These are phyloP conservation scores for Cyrtonyx montezumae DNA, from an alignment of 2,113 vertebrate species.

Conservation along the genomic window DNA sequence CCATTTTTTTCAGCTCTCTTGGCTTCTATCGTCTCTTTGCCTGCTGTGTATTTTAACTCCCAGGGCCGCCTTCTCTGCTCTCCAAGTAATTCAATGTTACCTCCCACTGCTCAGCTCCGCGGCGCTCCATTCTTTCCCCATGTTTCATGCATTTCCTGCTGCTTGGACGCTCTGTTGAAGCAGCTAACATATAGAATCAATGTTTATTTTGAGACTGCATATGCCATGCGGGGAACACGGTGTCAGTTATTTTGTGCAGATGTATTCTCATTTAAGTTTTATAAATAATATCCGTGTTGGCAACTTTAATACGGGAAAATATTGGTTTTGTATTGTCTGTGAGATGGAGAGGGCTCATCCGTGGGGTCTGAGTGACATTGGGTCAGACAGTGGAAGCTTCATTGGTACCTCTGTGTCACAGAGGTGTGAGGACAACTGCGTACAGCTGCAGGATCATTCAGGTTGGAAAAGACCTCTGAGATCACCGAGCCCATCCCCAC, in stretches of 20 bases:
- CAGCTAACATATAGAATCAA: slow-evolving; percentile 17
- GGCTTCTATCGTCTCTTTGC: slow-evolving; percentile 64
- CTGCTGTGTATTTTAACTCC: slow-evolving; percentile 71
- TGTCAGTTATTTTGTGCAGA: slow-evolving; percentile 58
- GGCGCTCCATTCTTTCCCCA: slow-evolving; percentile 33
- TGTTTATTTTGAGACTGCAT: slow-evolving; percentile 69
- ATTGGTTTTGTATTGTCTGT: rapidly evolving
- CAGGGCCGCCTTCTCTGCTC: slow-evolving; percentile 50
- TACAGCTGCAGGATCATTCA: too few relatives aligned
- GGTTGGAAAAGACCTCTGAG: too few relatives aligned
- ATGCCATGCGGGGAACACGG: slow-evolving; percentile 51
- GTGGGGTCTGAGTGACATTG: background rate
- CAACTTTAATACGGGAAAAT: background rate
- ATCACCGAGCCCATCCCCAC: too few relatives aligned
- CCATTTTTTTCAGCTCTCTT: slow-evolving; percentile 74
- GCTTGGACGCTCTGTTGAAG: slow-evolving; percentile 46
- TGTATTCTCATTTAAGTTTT: slow-evolving; percentile 50
- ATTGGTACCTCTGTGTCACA: rapidly evolving
- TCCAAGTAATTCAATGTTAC: slow-evolving; percentile 50
- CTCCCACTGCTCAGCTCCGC: slow-evolving; percentile 52
- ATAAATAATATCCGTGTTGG: slow-evolving; percentile 42
- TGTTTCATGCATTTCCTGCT: slow-evolving; percentile 67
- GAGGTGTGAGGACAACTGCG: background rate
- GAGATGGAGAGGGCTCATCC: background rate
- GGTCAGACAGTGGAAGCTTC: background rate